Evolutionary conservation across 2,888 invertebrate species (phyloP).

Genomic region (Chalcis sispes): DNA sequence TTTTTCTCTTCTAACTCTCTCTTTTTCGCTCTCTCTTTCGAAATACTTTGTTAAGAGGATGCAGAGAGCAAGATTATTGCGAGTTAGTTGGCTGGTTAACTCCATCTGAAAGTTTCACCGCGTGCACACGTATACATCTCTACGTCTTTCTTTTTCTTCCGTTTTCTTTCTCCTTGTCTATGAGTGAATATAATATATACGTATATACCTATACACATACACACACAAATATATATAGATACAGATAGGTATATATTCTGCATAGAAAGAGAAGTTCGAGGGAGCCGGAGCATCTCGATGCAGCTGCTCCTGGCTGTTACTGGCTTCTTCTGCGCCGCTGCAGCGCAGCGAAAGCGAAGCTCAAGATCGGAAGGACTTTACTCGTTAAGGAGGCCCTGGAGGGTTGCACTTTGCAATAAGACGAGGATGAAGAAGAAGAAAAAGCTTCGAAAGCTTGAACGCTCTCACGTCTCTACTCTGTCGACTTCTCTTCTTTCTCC

Average conservation of each 20-base stretch:
- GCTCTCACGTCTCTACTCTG: conserved; percentile 2
- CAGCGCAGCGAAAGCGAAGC: conserved; percentile 39
- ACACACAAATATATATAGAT: no score
- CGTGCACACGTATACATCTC: conserved; percentile 55
- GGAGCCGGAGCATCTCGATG: background rate
- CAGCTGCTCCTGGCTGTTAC: background rate
- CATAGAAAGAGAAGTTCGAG: conserved; percentile 13
- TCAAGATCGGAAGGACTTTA: conserved; percentile 64
- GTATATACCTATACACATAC: no score
- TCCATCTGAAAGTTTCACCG: conserved; percentile 66
- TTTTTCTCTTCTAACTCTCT: no score
- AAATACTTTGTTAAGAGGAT: conserved; percentile 61
- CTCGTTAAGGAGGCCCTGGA: conserved; percentile 69
- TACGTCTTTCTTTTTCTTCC: no score
- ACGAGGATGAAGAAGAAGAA: no score
- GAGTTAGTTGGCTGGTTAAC: conserved; percentile 68
- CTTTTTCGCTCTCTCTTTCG: no score
- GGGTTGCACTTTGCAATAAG: conserved; percentile 58
- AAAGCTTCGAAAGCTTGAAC: conserved; percentile 3
- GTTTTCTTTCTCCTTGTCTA: background rate
- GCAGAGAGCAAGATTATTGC: conserved; percentile 64
- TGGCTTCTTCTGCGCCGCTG: conserved; percentile 42
- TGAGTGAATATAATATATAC: conserved; percentile 24
- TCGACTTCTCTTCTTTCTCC: background rate
- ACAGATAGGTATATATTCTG: background rate